Conservation (phyloP, 2,113 vertebrate species). For the Dicerorhinus sumatrensis region DNA sequence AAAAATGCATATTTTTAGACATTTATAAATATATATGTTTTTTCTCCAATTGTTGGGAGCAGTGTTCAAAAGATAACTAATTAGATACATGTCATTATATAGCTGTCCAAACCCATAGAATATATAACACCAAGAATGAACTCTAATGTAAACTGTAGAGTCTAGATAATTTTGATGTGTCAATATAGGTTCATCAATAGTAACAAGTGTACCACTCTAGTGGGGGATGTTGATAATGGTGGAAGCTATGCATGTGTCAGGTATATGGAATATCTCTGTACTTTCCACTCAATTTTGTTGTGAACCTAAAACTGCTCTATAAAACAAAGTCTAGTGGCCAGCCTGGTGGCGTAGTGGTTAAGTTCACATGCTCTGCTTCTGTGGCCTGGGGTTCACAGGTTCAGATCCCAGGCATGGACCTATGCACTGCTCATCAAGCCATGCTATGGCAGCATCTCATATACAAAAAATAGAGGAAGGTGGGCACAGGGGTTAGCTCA, state of each 20-base stretch:
- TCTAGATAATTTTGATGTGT: background rate
- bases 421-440: too few relatives aligned
- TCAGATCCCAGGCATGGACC: too few relatives aligned
- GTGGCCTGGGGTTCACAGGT: too few relatives aligned
- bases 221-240: background rate
- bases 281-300: background rate
- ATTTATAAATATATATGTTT: background rate
- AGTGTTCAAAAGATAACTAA: background rate
- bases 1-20: background rate
- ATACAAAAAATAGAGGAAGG: too few relatives aligned
- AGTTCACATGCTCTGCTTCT: too few relatives aligned
- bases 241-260: background rate
- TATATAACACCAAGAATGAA: background rate
- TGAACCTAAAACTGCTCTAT: background rate
- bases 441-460: too few relatives aligned
- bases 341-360: too few relatives aligned
- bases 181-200: background rate
- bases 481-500: too few relatives aligned
- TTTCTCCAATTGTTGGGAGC: background rate
- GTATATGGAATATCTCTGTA: background rate
- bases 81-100: background rate
- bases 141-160: background rate
- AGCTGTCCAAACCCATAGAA: background rate
- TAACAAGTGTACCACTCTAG: background rate
- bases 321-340: background rate